Conservation (phyloP, 2,888 invertebrate species). For the Coremacera marginata region DNA sequence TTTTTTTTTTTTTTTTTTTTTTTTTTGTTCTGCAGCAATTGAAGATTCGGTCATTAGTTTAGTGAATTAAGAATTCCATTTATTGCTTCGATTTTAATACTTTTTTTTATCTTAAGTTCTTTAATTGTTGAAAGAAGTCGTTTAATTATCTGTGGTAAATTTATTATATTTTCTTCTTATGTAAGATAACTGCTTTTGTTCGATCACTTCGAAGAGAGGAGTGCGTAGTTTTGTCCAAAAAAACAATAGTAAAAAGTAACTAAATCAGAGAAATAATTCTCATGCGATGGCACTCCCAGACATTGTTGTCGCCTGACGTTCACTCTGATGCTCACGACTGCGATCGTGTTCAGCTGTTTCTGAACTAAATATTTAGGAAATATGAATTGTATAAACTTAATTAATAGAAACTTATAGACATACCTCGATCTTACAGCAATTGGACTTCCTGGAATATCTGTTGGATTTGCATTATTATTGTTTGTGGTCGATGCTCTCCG, state of each 20-base stretch:
- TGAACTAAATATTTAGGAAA: conserved; percentile 51
- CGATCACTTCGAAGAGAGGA: conserved; percentile 24
- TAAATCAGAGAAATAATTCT: conserved; percentile 71
- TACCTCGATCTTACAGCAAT: conserved; percentile 69
- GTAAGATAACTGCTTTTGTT: conserved; percentile 53
- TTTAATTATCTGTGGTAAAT: conserved; percentile 36
- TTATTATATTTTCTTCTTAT: conserved; percentile 36
- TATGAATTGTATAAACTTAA: too few species aligned
- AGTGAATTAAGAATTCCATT: conserved; percentile 39
- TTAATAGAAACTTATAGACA: too few species aligned
- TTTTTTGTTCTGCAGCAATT: conserved; percentile 25
- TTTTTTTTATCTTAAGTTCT: conserved; percentile 20
- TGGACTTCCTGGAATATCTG: conserved; percentile 66
- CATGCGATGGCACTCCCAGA: conserved; percentile 71
- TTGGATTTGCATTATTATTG: conserved; percentile 67
- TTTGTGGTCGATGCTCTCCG: conserved; percentile 68
- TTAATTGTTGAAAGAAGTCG: neutral
- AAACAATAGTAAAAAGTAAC: conserved; percentile 62
- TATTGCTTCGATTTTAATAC: conserved; percentile 40
- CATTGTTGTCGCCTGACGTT: conserved; percentile 69
- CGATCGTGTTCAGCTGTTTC: conserved; percentile 69
- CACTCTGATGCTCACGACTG: conserved; percentile 67
- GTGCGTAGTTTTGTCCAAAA: conserved; percentile 25
- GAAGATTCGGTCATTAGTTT: conserved; percentile 31
- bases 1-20: conserved; percentile 20